Evolutionary conservation across 2,113 vertebrate genomes (phyloP), one percentile per base, ranked within the genome.

Genomic region (Bambusicola thoracicus): DNA sequence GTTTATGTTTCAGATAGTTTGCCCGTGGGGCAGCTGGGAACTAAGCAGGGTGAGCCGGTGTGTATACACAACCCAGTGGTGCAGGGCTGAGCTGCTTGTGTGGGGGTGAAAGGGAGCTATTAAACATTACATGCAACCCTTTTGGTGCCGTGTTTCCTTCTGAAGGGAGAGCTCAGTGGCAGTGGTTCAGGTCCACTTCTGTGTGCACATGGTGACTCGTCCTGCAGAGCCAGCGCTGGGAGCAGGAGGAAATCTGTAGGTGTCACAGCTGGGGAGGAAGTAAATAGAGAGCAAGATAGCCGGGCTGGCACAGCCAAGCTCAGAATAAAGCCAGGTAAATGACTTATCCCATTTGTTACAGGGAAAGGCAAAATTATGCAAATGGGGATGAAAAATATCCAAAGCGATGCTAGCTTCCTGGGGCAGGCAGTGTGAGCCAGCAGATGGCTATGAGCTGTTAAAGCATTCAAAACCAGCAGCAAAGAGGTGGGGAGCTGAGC

Each of bases 261-360:
- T 93, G 83, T 73, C 3, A 46, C 84, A 76, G 77, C 85, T 58
- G 86, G 56, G 70, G 21, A 88, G 85, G 92, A 80, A 72, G 59
- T 38, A 58, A 89, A 58, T 27, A 27, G 0, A 1, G 79, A 92
- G 67, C 58, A 18, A 36, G 70, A 65, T 55, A 94, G 75, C 29
- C 8, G 2, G 66, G 77, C 70, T 65, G 89, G 20, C 67, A 46
- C 21, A 87, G 85, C 81, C 40, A 53, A 63, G 77, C 82, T 90
- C 58, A 36, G 24, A 82, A 72, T 82, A 79, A 90, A 94, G 73
- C 22, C 85, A 78, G 88, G 85, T 94, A 63, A 93, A 76, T 81
- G 89, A 79, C 75, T 74, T 65, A 25, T 9, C 13, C 56, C 63
- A 0, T 70, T 89, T 27, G 0, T 24, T 73, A 32, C 51, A 75